Conservation (phyloP, 1,140 invertebrate species). For the Pemphigus obesinymphae region DNA sequence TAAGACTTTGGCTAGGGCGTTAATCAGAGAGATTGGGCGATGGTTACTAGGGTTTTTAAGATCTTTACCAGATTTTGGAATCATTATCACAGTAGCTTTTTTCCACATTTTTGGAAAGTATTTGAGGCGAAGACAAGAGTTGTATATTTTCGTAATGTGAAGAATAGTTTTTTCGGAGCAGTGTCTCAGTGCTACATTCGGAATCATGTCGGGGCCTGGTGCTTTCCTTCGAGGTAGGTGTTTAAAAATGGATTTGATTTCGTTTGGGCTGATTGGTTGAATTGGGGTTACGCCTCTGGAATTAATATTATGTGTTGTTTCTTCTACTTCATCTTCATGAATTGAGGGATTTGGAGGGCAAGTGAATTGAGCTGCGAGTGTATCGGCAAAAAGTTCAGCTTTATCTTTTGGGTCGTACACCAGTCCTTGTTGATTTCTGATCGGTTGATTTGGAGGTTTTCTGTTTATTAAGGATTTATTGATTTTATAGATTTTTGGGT, state of each 20-base stretch:
- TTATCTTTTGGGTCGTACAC: neutral
- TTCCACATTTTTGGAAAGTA: no score
- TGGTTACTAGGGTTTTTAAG: conserved; percentile 39
- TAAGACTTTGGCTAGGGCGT: neutral
- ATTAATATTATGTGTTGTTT: no score
- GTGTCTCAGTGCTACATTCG: neutral
- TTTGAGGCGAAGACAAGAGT: neutral
- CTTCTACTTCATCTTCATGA: no score
- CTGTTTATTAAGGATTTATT: neutral
- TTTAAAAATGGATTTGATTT: neutral
- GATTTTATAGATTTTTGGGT: neutral
- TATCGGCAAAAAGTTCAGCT: neutral
- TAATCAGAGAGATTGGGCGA: neutral
- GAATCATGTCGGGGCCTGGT: neutral
- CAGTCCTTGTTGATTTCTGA: neutral
- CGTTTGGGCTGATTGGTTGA: neutral
- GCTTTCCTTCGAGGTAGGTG: neutral
- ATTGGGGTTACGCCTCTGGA: neutral
- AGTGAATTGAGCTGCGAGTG: neutral
- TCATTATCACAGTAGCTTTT: conserved; percentile 49
- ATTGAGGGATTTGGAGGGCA: neutral
- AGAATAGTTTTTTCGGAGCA: neutral
- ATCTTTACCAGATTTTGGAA: conserved; percentile 47
- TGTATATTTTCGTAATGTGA: neutral
- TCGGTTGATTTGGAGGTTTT: neutral